Base-by-base conservation (phyloP, 2,797 vertebrate species). In the Carapus acus region DNA sequence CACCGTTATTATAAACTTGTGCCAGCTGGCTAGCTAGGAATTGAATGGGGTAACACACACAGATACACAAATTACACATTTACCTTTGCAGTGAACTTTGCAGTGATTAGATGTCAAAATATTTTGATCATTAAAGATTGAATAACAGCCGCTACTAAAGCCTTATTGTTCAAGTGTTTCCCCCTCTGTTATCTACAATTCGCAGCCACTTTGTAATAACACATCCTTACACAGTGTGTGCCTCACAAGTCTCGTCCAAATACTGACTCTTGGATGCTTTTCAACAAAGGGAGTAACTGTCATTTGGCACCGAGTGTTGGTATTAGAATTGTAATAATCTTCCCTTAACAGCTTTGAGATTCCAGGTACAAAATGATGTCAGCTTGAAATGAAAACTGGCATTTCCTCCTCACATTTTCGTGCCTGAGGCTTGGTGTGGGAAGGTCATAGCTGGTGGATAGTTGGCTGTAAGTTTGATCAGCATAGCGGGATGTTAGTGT, bases 1-100 rank as follows among this genome's bases (percentile, higher is more conserved):
- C 54, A 39, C 55, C 56, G 24, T 69, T 72, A 74, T 73, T 63
- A 58, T 55, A 70, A 71, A 60, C 62, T 74, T 77, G 58, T 72
- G 58, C 74, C 44, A 75, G 62, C 51, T 63, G 65, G 61, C 73
- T 56, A 33, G 61, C 21, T 43, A 31, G 37, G 68, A 47, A 71
- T 58, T 72, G 52, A 73, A 40, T 54, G 60, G 47, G 24, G 65
- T 62, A 70, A 71, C 64, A 61, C 11, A 40, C 56, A 78, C 65
- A 49, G 47, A 58, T 40, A 42, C 55, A 58, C 48, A 59, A 16
- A 71, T 48, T 40, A 20, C 50, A 58, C 45, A 59, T 67, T 41
- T 44, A 44, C 38, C 46, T 62, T 65, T 42, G 16, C 24, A 47
- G 8, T 13, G 24, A 50, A 50, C 17, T 55, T 31, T 7, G 43